Evolutionary conservation across 1,140 invertebrate genomes (phyloP).

Genomic region (Ceratina japonica): DNA sequence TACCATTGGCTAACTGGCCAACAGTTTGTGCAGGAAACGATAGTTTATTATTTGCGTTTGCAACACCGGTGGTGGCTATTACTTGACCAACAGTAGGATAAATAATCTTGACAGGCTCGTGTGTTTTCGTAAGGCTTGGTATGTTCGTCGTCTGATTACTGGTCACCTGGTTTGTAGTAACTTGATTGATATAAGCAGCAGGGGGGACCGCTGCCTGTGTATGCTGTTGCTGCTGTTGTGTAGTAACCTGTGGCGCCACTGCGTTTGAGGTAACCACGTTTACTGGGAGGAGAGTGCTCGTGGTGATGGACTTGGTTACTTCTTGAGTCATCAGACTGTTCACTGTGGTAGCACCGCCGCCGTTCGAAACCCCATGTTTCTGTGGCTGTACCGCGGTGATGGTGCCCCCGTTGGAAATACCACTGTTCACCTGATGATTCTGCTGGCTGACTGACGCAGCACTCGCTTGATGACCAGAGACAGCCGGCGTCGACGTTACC

Average conservation of each 20-base stretch:
- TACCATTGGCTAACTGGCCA: slow-evolving; percentile 74
- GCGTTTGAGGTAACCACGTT: slow-evolving; percentile 74
- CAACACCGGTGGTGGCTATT: slow-evolving; percentile 72
- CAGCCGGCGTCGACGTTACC: slow-evolving; percentile 83
- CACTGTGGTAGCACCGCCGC: slow-evolving; percentile 74
- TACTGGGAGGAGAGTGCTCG: slow-evolving; percentile 69
- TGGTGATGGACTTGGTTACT: slow-evolving; percentile 74
- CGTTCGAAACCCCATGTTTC: slow-evolving; percentile 83
- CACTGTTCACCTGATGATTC: slow-evolving; percentile 81
- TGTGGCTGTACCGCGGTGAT: slow-evolving; percentile 76
- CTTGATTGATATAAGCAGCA: slow-evolving; percentile 71
- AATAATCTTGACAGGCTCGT: slow-evolving; percentile 78
- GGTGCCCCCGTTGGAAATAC: slow-evolving; percentile 83
- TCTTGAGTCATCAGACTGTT: slow-evolving; percentile 75
- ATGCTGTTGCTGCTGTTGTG: slow-evolving; percentile 65
- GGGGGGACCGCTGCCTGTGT: slow-evolving; percentile 63
- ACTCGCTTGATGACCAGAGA: slow-evolving; percentile 80
- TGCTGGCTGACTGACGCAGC: slow-evolving; percentile 80
- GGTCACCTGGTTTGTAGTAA: slow-evolving; percentile 72
- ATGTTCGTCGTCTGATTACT: slow-evolving; percentile 67
- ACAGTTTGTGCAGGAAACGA: slow-evolving; percentile 81
- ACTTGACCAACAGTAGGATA: slow-evolving; percentile 76
- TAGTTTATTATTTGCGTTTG: slow-evolving; percentile 73
- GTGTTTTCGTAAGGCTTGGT: slow-evolving; percentile 60
- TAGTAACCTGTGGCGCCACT: slow-evolving; percentile 73